Base-by-base conservation (phyloP, 2,888 invertebrate species). In the Agrochola macilenta region DNA sequence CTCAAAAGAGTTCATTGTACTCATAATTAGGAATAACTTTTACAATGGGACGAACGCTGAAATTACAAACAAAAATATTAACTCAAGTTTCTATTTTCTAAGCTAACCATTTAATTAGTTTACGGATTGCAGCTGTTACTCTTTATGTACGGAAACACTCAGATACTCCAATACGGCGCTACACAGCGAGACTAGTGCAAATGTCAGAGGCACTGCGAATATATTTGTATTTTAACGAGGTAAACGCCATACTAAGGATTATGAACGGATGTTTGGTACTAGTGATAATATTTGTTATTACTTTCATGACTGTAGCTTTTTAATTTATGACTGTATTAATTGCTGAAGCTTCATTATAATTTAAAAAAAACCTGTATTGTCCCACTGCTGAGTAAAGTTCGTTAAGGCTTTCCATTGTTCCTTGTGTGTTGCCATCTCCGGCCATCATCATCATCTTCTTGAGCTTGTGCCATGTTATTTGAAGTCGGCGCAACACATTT, bases 171-270 rank as follows among this genome's bases (percentile, higher is more conserved):
- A 73, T 74, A 52, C 20, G 63, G 54, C 12, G 69, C 66, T 73
- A 72, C 57, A 58, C 30, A 43, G 54, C 46, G 57, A 57, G 74
- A 75, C 74, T 77, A 84, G 72, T 81, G 77, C 77, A 84, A 80
- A 77, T 80, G 69, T 70, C 72, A 70, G 64, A 79, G 69, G 20
- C 20, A 69, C 63, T n/a, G 26, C 49, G 71, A 69, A 20, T 14
- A 43, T 43, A 23, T 52, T 46, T 54, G 65, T 65, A n/a, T n/a
- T 39, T 5, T 17, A 39, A n/a, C 9, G 64, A n/a, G 64, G n/a
- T n/a, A 39, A 64, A 8, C 4, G 65, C 26, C 5, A 26, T 58
- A 2, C 57, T 5, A 5, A 39, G 39, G 39, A 39, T 39, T 39
- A 39, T 39, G 39, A 39, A 39, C 7, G 39, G 39, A 39, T 39